Base-by-base conservation (phyloP, 2,888 invertebrate species). In the Patella depressa region DNA sequence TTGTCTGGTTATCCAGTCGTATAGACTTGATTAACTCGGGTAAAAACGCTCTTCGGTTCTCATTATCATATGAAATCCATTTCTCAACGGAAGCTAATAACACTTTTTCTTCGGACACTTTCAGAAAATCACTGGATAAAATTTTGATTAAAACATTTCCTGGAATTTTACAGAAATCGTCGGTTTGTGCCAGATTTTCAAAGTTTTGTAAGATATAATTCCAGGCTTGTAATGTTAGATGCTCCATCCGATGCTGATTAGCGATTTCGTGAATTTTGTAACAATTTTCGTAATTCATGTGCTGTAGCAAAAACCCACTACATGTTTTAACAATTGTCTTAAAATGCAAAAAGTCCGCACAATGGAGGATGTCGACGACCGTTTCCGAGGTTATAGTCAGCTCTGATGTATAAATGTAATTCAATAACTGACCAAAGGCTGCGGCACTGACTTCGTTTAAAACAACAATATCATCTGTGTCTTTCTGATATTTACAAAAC, bases 271-370 rank as follows among this genome's bases (percentile, higher is more conserved):
- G 74, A 7, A 78, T 75, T 55, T 75, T 76, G 19, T 78, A 72
- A 71, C 80, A 80, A 34, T 78, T 80, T 15, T 80, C 78, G 9
- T 17, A 19, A 17, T 76, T 73, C 29, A 80, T 73, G 45, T 80
- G 78, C 55, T 80, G 80, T 12, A 75, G 71, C 7, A 80, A 54
- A 29, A 80, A 75, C 17, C 74, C 72, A 55, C 77, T 75, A 45
- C 80, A 80, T 7, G 74, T 53, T n/a, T 80, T 74, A 3, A 80
- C 78, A 24, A 80, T 74, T 3, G 75, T 65, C 19, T 74, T 74
- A 53, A 80, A 77, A 74, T 78, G 78, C n/a, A 80, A 75, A 34
- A 80, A 80, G 45, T 80, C 78, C 0, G 80, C 80, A 77, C 78
- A 78, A 45, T 77, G 74, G 9, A 80, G 24, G 1, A 78, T 73